Evolutionary conservation across 2,113 vertebrate genomes (phyloP).

Genomic region (Odontophorus gujanensis): DNA sequence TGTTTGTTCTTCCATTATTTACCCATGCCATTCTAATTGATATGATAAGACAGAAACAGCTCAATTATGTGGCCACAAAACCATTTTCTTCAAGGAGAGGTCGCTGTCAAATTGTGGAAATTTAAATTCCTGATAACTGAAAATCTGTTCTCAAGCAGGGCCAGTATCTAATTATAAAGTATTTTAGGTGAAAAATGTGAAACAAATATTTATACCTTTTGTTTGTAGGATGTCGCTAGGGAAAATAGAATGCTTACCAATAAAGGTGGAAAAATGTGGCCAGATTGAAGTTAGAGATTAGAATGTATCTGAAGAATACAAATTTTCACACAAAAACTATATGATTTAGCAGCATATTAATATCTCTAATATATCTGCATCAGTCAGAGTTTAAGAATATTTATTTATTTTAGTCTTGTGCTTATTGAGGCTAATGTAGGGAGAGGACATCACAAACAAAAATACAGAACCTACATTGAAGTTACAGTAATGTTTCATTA

Average conservation of each 20-base stretch:
- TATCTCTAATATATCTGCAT: not conserved
- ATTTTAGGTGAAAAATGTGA: not conserved
- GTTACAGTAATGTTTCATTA: not conserved
- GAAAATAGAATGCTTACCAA: not conserved
- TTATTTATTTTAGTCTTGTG: not conserved
- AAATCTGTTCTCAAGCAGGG: not conserved
- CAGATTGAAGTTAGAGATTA: not conserved
- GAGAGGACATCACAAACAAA: not conserved
- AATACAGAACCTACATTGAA: not conserved
- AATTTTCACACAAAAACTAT: accelerated
- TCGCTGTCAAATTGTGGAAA: not conserved
- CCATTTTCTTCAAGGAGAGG: not conserved
- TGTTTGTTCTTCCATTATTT: constrained; percentile 48
- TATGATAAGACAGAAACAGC: constrained; percentile 33
- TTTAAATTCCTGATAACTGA: not conserved
- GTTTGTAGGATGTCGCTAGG: not conserved
- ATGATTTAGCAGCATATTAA: not conserved
- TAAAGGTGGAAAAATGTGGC: not conserved
- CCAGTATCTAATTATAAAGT: not conserved
- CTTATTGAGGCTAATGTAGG: not conserved
- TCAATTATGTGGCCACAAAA: not conserved
- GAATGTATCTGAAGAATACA: not conserved
- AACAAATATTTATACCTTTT: accelerated
- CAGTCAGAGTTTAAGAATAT: not conserved
- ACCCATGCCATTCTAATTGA: not conserved